Evolutionary conservation across 2,888 invertebrate genomes (phyloP).

Genomic region (Megastigmus dorsalis): DNA sequence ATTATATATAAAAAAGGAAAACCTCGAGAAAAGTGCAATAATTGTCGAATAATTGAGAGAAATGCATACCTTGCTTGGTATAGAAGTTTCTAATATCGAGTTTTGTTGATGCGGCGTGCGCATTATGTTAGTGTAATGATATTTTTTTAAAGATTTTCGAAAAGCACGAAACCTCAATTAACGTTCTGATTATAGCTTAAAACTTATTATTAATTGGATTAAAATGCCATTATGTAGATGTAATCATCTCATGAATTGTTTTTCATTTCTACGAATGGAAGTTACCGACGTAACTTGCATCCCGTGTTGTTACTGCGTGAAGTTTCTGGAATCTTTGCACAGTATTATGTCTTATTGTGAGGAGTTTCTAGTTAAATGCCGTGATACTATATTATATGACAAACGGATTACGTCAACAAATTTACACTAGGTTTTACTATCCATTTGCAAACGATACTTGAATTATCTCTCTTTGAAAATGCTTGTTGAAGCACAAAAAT

Average conservation of each 20-base stretch:
- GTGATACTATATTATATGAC: slow-evolving; percentile 31
- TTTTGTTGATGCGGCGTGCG: not conserved
- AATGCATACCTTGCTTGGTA: not conserved
- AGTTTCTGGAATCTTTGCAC: slow-evolving; percentile 43
- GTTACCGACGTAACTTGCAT: slow-evolving; percentile 8
- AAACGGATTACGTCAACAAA: slow-evolving; percentile 30
- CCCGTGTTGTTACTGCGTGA: slow-evolving; percentile 18
- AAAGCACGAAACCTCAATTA: not conserved
- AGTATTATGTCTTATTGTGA: slow-evolving; percentile 1
- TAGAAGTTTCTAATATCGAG: not conserved
- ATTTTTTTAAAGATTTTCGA: not conserved
- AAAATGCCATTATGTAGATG: not conserved
- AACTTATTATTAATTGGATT: too few relatives aligned
- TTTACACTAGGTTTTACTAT: slow-evolving; percentile 12
- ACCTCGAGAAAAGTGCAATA: slow-evolving; percentile 51
- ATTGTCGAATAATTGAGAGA: slow-evolving; percentile 32
- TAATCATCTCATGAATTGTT: not conserved
- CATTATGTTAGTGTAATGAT: slow-evolving; percentile 8
- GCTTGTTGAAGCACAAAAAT: too few relatives aligned
- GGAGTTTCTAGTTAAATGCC: slow-evolving; percentile 39
- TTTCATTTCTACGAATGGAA: slow-evolving; percentile 6
- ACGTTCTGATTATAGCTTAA: too few relatives aligned
- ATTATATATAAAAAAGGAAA: slow-evolving; percentile 16
- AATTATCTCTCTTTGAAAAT: too few relatives aligned
- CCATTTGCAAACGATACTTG: too few relatives aligned